A percentile compares a stretch with the other conserved stretches of the same genome.
Evolutionary conservation across 2,113 vertebrate genomes (phyloP).

Genomic region (Mustelus asterias): DNA sequence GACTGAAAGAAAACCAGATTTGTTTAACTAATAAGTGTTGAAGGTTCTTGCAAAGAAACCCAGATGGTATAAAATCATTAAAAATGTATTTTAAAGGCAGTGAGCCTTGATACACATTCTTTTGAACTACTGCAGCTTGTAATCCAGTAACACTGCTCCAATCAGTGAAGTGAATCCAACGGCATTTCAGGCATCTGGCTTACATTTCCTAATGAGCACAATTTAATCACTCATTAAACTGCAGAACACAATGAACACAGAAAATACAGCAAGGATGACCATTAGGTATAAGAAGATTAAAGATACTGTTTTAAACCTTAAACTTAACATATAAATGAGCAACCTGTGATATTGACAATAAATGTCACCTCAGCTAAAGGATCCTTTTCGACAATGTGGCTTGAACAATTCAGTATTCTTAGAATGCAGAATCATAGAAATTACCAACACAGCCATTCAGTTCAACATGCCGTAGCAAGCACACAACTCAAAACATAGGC

Average conservation of each 20-base stretch:
- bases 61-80: constrained; percentile 10
- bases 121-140: background rate
- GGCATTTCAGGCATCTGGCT: background rate
- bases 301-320: background rate
- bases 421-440: background rate
- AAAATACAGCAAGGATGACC: background rate
- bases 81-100: background rate
- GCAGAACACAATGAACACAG: background rate
- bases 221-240: constrained; percentile 24
- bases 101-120: constrained; percentile 24
- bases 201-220: constrained; percentile 19
- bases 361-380: background rate
- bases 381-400: background rate
- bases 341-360: background rate
- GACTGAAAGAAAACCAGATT: background rate
- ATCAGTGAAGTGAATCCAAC: background rate
- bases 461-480: background rate
- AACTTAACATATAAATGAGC: background rate
- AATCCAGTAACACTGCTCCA: background rate
- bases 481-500: too few species aligned
- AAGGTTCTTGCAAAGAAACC: background rate
- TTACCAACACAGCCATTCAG: background rate
- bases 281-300: background rate
- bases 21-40: background rate
- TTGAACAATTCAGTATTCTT: background rate